Conservation (phyloP, 2,888 invertebrate species). For the Pelosia muscerda region DNA sequence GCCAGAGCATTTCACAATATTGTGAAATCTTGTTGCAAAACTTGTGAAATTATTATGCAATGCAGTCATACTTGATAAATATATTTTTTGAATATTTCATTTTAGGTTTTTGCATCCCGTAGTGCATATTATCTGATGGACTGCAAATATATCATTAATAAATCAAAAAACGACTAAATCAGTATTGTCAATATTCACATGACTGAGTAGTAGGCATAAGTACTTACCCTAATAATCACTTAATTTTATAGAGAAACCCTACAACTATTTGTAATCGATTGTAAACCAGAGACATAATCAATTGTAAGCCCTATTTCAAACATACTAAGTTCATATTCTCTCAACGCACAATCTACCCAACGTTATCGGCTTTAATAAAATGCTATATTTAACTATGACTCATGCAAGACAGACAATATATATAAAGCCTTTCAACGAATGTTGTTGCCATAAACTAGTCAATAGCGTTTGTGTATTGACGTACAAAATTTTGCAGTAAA, state of each 20-base stretch:
- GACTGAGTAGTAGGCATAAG: background rate
- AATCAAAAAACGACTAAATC: background rate
- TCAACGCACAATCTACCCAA: background rate
- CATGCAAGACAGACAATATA: slow-evolving; percentile 31
- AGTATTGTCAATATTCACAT: background rate
- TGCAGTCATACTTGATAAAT: slow-evolving; percentile 1
- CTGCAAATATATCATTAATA: background rate
- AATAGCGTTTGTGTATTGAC: slow-evolving; percentile 40
- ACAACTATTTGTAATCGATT: slow-evolving; percentile 31
- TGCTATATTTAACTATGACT: slow-evolving; percentile 38
- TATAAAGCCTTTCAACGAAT: slow-evolving; percentile 36
- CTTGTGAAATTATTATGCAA: slow-evolving; percentile 46
- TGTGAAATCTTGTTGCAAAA: slow-evolving; percentile 45
- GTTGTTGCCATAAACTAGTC: slow-evolving; percentile 45
- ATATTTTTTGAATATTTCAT: background rate
- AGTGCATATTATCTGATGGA: slow-evolving; percentile 1
- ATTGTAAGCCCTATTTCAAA: slow-evolving; percentile 11
- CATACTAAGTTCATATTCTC: slow-evolving; percentile 15
- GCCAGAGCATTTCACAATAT: slow-evolving; percentile 48
- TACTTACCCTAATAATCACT: slow-evolving; percentile 1
- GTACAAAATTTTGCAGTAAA: slow-evolving; percentile 31
- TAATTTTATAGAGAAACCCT: slow-evolving; percentile 21
- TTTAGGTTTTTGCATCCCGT: background rate
- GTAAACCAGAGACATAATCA: background rate
- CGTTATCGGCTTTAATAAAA: slow-evolving; percentile 25